Base-by-base conservation (phyloP, 2,113 vertebrate genomes). In the Bos javanicus region DNA sequence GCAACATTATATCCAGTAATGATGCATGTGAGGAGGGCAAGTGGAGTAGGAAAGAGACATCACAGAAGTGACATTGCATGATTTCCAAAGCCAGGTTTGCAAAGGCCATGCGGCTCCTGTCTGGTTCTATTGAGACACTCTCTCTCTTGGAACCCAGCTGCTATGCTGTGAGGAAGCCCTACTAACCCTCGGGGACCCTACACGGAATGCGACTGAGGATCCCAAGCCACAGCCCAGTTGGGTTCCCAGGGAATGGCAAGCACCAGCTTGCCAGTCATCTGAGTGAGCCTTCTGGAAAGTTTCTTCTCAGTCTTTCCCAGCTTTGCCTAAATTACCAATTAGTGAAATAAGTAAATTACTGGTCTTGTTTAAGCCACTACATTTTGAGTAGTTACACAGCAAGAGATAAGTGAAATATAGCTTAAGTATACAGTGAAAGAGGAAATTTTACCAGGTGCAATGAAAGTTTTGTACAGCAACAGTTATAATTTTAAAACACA, bases 401-500 rank as follows among this genome's bases (percentile, higher is more conserved):
- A 62, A 36, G 33, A 85, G 4, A 33, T 28, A 43, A 89, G 26
- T 64, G 59, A 93, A 82, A 71, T n/a, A 78, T 12, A 92, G 46
- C 39, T 78, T 80, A 33, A 86, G 36, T 25, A 64, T 74, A n/a
- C 3, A 81, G 85, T 48, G 12, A 84, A 48, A 83, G 23, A 74
- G 2, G 0, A 56, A 67, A 80, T 28, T 12, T 59, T 62, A 39
- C 25, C 19, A 89, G 50, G 28, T 33, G 80, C 43, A 78, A n/a
- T 48, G 28, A 46, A 82, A 28, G 15, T 80, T 93, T 83, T 48
- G 10, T 30, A 87, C 5, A 82, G 46, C 54, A 82, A 95, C 1
- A n/a, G 19, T 25, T 7, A 2, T 64, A 56, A 83, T 78, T 91
- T 88, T 46, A 43, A 85, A 88, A 93, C 46, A 96, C 14, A 96